phyloP scores from a whole-genome alignment of 2,113 vertebrate genomes.

The Oenanthe oenanthe region DNA sequence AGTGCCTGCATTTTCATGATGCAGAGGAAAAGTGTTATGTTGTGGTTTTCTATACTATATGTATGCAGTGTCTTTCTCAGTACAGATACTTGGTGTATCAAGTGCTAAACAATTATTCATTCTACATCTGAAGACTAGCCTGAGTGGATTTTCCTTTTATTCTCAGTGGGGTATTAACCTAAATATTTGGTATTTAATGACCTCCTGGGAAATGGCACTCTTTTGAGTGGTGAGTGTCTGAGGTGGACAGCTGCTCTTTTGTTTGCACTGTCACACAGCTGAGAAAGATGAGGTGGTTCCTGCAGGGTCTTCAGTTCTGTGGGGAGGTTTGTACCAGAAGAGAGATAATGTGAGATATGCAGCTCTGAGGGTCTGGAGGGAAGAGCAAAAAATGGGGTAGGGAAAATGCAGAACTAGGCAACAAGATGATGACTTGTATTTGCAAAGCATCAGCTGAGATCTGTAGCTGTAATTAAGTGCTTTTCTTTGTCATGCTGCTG shows the following conservation, averaged over 20 bases:
- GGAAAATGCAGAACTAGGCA: background rate
- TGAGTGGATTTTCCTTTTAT: background rate
- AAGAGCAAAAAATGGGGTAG: background rate
- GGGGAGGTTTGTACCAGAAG: background rate
- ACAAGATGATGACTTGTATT: background rate
- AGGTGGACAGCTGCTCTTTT: conserved; percentile 10
- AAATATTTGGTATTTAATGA: background rate
- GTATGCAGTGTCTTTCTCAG: background rate
- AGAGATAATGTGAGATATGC: background rate
- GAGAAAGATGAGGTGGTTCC: conserved; percentile 3
- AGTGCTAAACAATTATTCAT: background rate
- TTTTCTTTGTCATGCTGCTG: background rate
- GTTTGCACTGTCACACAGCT: background rate
- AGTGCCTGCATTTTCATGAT: background rate
- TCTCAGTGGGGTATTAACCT: background rate
- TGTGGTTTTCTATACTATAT: background rate
- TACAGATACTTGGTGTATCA: background rate
- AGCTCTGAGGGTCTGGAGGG: background rate
- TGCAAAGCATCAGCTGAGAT: background rate
- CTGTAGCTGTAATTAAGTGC: background rate
- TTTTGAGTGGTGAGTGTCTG: background rate
- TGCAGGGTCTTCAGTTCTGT: background rate
- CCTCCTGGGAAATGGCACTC: background rate
- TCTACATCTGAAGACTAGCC: background rate
- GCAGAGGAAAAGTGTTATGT: background rate